phyloP scores from a whole-genome alignment of 2,888 invertebrate species.

The Idaea dimidiata region DNA sequence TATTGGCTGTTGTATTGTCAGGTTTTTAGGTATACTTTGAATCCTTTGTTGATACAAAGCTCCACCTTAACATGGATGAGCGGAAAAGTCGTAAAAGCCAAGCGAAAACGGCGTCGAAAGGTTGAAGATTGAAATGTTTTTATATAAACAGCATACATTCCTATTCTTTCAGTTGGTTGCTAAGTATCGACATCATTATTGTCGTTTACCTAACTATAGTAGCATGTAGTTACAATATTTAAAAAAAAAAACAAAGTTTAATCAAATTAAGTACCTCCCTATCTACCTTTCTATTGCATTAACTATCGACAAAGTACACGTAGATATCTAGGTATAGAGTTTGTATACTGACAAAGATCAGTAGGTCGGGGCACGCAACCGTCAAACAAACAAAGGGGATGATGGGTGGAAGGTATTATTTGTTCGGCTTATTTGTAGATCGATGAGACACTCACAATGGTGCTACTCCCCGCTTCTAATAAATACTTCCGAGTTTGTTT shows the following conservation, averaged over 20 bases:
- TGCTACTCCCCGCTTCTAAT: constrained; percentile 27
- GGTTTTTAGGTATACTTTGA: no score
- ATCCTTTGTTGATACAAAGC: no score
- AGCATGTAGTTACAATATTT: not conserved
- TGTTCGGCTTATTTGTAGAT: constrained; percentile 51
- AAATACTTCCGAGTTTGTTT: constrained; percentile 30
- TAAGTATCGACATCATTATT: not conserved
- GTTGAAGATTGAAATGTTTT: no score
- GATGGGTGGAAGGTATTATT: constrained; percentile 47
- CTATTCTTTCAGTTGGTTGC: not conserved
- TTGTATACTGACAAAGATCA: not conserved
- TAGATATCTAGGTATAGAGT: not conserved
- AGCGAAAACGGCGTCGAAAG: no score
- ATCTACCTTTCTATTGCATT: not conserved
- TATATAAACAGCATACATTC: no score
- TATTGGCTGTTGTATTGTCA: no score
- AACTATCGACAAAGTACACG: not conserved
- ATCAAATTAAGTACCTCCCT: not conserved
- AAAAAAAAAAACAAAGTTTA: not conserved
- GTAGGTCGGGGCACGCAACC: constrained; percentile 36
- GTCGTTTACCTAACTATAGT: not conserved
- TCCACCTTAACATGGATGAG: no score
- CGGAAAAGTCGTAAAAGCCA: no score
- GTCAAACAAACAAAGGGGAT: constrained; percentile 45
- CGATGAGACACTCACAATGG: constrained; percentile 36